Evolutionary conservation across 2,113 vertebrate species (phyloP), one percentile per base, ranked within the genome.

Genomic region (Leptobrachium ailaonicum): DNA sequence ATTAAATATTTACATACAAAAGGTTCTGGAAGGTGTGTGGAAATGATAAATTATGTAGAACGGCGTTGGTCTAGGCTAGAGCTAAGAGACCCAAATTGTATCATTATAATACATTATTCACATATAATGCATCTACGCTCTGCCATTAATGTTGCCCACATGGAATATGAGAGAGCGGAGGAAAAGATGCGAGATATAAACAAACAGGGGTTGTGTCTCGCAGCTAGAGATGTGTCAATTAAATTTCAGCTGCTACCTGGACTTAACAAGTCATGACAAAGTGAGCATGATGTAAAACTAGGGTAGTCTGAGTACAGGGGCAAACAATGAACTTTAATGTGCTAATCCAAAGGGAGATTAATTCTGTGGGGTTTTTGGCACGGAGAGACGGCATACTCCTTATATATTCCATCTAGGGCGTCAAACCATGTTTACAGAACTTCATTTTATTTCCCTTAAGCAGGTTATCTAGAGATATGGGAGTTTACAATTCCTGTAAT

Each of bases 91-190:
- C 92, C 92, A 92, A 94, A 95, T 94, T 93, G 90, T 93, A 94
- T 95, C 94, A 92, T 95, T 95, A 93, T 96, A 96, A 99, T 99
- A 95, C 96, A 99, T 99, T 98, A 99, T 98, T 99, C 94, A 98
- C 94, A 96, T 93, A 96, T 95, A 96, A 98, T 95, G 94, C 95
- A 94, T 95, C 95, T 97, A 95, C 95, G 94, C 93, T 89, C 90
- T 91, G 90, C 93, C 91, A 92, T 94, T 94, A 93, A 88, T 86
- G 86, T 87, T 89, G 90, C 91, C 85, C 87, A 91, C 91, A 90
- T 90, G 88, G 90, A 90, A 93, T 93, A 90, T 91, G 85, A 75
- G 79, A 75, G 88, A 92, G 79, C 88, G 89, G 86, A 84, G 85
- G 90, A 94, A 91, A 93, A 91, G 92, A 93, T 92, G 91, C 84